These are phyloP conservation scores for Mesembrinibis cayennensis DNA, from an alignment of 2,113 vertebrate genomes.

Conservation along the genomic window DNA sequence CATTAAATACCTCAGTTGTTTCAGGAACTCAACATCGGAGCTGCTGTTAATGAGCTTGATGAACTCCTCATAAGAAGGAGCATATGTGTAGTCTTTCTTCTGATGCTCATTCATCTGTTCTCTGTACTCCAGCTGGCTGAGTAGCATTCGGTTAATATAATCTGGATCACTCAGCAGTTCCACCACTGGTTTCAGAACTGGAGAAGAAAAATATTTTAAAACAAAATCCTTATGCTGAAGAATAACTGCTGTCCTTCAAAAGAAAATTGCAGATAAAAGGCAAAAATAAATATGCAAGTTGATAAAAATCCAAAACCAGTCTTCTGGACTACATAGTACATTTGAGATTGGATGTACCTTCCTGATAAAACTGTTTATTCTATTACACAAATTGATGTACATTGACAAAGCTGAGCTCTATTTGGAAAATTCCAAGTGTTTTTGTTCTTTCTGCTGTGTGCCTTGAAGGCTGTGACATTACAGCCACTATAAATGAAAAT, in stretches of 20 bases:
- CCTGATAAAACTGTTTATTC: neutral
- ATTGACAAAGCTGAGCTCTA: neutral
- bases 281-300: neutral
- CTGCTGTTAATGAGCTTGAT: constrained; percentile 97
- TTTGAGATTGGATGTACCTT: neutral
- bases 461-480: neutral
- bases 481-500: neutral
- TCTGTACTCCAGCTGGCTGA: constrained; percentile 92
- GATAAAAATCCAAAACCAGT: neutral
- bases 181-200: constrained; percentile 93
- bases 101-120: constrained; percentile 94
- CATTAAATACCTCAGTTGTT: constrained; percentile 89
- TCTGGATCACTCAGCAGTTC: constrained; percentile 95
- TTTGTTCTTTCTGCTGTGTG: neutral
- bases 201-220: constrained; percentile 44
- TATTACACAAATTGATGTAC: neutral
- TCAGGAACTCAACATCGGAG: constrained; percentile 93
- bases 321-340: neutral
- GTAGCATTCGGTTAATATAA: constrained; percentile 93
- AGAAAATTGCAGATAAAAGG: neutral
- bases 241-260: neutral
- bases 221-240: neutral
- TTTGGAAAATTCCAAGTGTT: neutral
- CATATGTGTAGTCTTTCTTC: constrained; percentile 96
- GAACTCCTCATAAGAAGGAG: constrained; percentile 98